Base-by-base conservation (phyloP, 2,888 invertebrate species). In the Drosophila austrosaltans region DNA sequence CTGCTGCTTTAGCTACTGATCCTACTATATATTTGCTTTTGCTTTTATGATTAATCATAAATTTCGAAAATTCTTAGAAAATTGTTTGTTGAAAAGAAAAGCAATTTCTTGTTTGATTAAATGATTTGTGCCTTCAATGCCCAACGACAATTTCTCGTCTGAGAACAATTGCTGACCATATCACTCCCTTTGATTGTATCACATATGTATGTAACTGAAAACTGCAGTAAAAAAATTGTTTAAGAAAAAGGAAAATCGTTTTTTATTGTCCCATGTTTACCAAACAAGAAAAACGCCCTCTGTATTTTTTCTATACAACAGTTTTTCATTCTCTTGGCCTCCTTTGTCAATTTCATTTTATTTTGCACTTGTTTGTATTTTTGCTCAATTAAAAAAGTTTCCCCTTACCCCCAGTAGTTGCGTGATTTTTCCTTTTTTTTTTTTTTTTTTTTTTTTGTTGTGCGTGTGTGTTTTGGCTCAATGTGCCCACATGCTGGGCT, bases 281-380 rank as follows among this genome's bases (percentile, higher is more conserved):
- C 58, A 58, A 65, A 65, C 57, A 57, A 57, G 57, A 57, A 32
- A 65, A 58, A 65, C 58, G 64, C 64, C 54, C 40, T 25, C 28
- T 20, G 36, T 10, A n/a, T 57, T 39, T 57, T 57, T 57, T 16
- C 32, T 6, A 32, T 36, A 16, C 10, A 36, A 36, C 32, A 6
- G 20, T 4, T 20, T 32, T 32, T 32, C 8, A 10, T 56, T 20
- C 30, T 20, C 8, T 10, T 4, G 1, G 16, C 16, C 16, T 16
- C 16, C 16, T 16, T 16, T 16, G 16, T 16, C 16, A 16, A 16
- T 16, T 16, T 28, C 28, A 28, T 28, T 3, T 4, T 2, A 28
- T 87, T 88, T 83, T 83, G 86, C 83, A 84, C 83, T 84, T 84
- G 83, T 87, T 84, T 84, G 87, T 84, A 88, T 88, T 88, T 88